These are phyloP conservation scores for Grammomys dolichurus DNA, from an alignment of 2,113 vertebrate genomes.

Conservation along the genomic window DNA sequence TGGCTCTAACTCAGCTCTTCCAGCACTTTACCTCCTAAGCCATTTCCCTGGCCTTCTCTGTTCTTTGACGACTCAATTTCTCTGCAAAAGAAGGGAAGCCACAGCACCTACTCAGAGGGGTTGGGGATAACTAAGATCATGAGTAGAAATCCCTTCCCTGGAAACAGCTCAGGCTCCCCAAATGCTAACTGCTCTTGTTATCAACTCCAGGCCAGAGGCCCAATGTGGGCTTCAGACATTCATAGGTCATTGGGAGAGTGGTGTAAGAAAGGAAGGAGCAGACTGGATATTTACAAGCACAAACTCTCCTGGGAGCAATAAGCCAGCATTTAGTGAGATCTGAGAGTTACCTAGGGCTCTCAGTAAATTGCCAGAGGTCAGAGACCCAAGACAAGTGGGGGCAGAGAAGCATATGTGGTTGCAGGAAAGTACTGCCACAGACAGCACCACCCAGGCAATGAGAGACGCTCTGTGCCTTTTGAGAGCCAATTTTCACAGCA, in stretches of 20 bases:
- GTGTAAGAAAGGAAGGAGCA: not conserved
- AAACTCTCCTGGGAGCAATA: conserved; percentile 37
- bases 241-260: not conserved
- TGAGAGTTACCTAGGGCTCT: conserved; percentile 57
- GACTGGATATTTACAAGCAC: not conserved
- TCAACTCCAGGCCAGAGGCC: conserved; percentile 7
- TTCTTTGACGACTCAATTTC: not conserved
- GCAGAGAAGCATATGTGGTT: not conserved
- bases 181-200: not conserved
- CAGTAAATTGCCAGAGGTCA: conserved; percentile 55
- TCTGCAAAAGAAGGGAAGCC: conserved; percentile 8
- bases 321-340: conserved; percentile 47
- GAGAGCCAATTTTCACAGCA: conserved; percentile 78
- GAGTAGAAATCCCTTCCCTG: not conserved
- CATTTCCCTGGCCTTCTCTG: not conserved
- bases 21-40: not conserved
- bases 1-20: too few species aligned
- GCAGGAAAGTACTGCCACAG: not conserved
- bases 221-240: not conserved
- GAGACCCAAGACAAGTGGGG: conserved; percentile 52
- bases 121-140: conserved; percentile 25
- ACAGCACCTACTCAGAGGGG: not conserved
- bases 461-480: conserved; percentile 75
- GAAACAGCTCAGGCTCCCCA: not conserved
- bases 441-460: not conserved